A percentile compares a stretch with the other conserved stretches of the same genome.
Evolutionary conservation across 35 echinoderm and acorn worm genomes (phyloP).

Genomic region (Apostichopus californicus): DNA sequence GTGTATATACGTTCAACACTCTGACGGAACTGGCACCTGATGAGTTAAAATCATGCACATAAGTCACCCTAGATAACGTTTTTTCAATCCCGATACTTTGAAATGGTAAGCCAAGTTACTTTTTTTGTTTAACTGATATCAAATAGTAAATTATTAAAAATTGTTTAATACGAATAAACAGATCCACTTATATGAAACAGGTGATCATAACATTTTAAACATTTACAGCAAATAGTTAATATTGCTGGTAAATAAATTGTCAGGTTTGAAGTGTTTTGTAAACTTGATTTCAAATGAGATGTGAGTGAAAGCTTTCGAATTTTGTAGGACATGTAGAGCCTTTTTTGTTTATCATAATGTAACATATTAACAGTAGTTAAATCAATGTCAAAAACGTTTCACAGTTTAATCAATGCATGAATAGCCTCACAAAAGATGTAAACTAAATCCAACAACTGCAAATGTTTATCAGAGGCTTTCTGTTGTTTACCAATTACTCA

Average conservation of each 20-base stretch:
- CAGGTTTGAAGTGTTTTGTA: conserved; percentile 10
- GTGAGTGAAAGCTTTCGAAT: neutral
- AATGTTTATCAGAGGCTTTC: conserved; percentile 18
- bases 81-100: no score
- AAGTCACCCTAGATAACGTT: no score
- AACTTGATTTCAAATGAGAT: neutral
- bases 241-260: conserved; percentile 5
- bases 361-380: conserved; percentile 12
- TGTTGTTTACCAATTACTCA: neutral
- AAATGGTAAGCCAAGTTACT: neutral
- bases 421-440: neutral
- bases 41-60: no score
- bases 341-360: conserved; percentile 35
- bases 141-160: neutral
- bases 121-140: neutral
- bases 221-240: neutral
- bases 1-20: no score
- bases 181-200: neutral
- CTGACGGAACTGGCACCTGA: no score
- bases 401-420: conserved; percentile 10
- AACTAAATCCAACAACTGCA: neutral
- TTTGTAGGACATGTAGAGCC: neutral
- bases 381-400: neutral
- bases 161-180: neutral
- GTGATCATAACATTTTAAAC: conserved; percentile 2